Conservation (phyloP, 2,888 invertebrate genomes). For the Spisula subtruncata region DNA sequence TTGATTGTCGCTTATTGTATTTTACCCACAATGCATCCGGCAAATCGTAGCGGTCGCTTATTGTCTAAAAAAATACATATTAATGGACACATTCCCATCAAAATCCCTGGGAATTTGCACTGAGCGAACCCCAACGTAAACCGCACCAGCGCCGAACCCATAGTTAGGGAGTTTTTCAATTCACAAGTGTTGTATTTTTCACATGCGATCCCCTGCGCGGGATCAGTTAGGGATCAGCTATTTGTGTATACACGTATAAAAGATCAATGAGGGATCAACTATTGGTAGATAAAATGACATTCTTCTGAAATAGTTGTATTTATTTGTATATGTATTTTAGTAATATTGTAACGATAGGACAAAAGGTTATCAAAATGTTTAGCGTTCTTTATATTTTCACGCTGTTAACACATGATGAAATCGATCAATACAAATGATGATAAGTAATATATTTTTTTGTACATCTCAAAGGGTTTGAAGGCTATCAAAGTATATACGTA, state of each 20-base stretch:
- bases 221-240: not conserved
- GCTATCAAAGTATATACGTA: too few relatives aligned
- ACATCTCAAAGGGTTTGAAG: too few relatives aligned
- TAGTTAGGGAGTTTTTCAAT: not conserved
- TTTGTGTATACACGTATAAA: too few relatives aligned
- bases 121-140: not conserved
- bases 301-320: not conserved
- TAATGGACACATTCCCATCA: not conserved
- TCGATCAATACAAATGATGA: too few relatives aligned
- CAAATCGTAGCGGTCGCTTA: not conserved
- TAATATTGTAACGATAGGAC: not conserved
- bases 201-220: not conserved
- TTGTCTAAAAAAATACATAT: constrained; percentile 10
- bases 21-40: not conserved
- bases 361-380: too few relatives aligned
- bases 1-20: not conserved
- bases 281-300: too few relatives aligned
- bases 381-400: too few relatives aligned
- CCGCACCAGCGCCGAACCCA: not conserved
- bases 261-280: too few relatives aligned
- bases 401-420: too few relatives aligned
- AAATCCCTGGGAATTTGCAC: not conserved
- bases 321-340: not conserved
- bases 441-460: too few relatives aligned
- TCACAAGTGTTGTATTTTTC: not conserved